Evolutionary conservation across 2,888 invertebrate genomes (phyloP), one percentile per base, ranked within the genome.

Genomic region (Palloptera scutellata): DNA sequence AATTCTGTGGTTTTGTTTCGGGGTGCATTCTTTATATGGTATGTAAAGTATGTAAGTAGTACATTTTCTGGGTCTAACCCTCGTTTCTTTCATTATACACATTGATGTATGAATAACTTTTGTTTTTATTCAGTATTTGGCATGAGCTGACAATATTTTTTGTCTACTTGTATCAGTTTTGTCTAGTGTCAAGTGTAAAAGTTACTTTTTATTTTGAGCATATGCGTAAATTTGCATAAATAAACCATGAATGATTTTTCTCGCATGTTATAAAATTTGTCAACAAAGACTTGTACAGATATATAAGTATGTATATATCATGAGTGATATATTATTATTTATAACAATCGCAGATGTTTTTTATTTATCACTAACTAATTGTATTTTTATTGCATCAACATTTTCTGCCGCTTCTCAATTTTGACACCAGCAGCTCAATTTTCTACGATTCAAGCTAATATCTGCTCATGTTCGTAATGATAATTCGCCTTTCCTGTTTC

Each of bases 281-380:
- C 74, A 76, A 66, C 72, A 69, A 11, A 30, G 64, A 9, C 40
- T 20, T 40, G 9, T 40, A 3, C 19, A 20, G 58, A 19, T 19
- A 5, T 60, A 42, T 54, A 10, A 19, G 13, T 1, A n/a, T 19
- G 20, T 20, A 15, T 20, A 41, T 9, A 40, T 15, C 12, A 41
- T 15, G n/a, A 11, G 15, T 30, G 30, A 30, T n/a, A 30, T 4
- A 9, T 40, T 13, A 1, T 15, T 10, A 41, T 42, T 41, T 40
- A 42, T 12, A 57, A 40, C 20, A 57, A 17, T 48, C 30, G 70
- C 79, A 79, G 81, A 76, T 79, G 81, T 75, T 76, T 75, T 75
- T 73, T 71, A 76, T 74, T 30, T 70, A 68, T 61, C 68, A 61
- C 76, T 79, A 81, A 61, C 76, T 79, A 81, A 81, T 81, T 79